Percentiles rank a stretch among this genome's conserved stretches.
Evolutionary conservation across 2,113 vertebrate species (phyloP).

Genomic region (Brachirus orientalis): DNA sequence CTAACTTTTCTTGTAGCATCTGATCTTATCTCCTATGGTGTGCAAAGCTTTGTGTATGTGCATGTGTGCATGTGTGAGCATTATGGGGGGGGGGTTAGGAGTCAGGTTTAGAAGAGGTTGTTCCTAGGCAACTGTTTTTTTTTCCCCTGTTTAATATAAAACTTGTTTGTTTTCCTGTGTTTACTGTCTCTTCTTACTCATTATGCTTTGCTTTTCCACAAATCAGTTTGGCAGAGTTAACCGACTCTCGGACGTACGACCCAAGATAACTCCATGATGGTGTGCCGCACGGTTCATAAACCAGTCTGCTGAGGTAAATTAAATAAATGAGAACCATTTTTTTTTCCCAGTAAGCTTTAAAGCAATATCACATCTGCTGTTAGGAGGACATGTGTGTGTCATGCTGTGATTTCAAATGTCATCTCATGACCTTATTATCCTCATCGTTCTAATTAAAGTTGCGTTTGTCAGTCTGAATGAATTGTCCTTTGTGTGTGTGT

Average conservation of each 20-base stretch:
- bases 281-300: too few species aligned
- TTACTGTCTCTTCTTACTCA: slow-evolving; percentile 50
- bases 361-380: not conserved
- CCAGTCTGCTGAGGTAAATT: too few species aligned
- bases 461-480: not conserved
- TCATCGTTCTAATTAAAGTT: slow-evolving; percentile 42
- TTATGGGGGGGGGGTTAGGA: slow-evolving; percentile 19
- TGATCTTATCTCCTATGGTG: slow-evolving; percentile 74
- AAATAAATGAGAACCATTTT: too few species aligned
- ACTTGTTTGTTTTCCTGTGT: slow-evolving; percentile 59
- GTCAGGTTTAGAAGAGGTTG: slow-evolving; percentile 74
- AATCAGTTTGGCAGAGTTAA: slow-evolving; percentile 37
- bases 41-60: slow-evolving; percentile 30
- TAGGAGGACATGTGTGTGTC: slow-evolving; percentile 8
- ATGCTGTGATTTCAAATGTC: slow-evolving; percentile 49
- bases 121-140: slow-evolving; percentile 76
- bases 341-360: not conserved
- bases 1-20: slow-evolving; percentile 75
- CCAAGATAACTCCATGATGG: slow-evolving; percentile 6
- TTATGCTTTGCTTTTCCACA: slow-evolving; percentile 32
- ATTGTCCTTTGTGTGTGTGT: not conserved
- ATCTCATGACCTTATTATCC: slow-evolving; percentile 40
- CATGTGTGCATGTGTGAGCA: slow-evolving; percentile 21
- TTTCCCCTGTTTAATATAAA: slow-evolving; percentile 45
- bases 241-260: slow-evolving; percentile 8